phyloP scores from a whole-genome alignment of 2,113 vertebrate genomes.

The Tichodroma muraria region DNA sequence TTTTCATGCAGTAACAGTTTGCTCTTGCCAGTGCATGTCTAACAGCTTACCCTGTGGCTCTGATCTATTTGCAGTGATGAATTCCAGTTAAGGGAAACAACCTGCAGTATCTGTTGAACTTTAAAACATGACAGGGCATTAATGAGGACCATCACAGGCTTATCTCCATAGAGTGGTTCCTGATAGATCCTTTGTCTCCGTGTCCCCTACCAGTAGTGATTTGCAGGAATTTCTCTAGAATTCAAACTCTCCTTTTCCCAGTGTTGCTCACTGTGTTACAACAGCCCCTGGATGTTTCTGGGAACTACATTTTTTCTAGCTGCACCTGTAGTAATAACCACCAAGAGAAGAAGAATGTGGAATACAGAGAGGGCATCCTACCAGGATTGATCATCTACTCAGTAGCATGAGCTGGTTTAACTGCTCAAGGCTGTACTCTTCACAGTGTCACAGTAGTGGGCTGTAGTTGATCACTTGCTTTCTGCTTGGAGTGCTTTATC shows the following conservation, averaged over 20 bases:
- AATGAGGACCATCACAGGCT: background rate
- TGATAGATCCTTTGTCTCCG: background rate
- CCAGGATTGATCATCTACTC: background rate
- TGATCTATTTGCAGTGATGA: conserved; percentile 22
- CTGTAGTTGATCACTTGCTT: background rate
- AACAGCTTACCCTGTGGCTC: conserved; percentile 18
- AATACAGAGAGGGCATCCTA: background rate
- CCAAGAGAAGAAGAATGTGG: background rate
- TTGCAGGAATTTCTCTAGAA: background rate
- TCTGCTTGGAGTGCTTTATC: background rate
- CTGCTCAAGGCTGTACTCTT: background rate
- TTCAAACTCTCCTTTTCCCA: background rate
- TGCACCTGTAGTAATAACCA: background rate
- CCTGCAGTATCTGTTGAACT: background rate
- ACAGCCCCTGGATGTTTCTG: background rate
- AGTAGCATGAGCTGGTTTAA: background rate
- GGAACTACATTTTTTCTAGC: background rate
- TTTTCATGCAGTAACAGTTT: conserved; percentile 39
- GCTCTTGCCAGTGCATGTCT: conserved; percentile 23
- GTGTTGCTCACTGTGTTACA: background rate
- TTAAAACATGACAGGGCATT: conserved; percentile 13
- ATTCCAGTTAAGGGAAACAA: conserved; percentile 12
- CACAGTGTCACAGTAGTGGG: background rate
- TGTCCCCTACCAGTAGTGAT: background rate
- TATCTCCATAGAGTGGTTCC: background rate